Evolutionary conservation across 2,797 vertebrate genomes (phyloP), one percentile per base, ranked within the genome.

Genomic region (Poecilia wingei): DNA sequence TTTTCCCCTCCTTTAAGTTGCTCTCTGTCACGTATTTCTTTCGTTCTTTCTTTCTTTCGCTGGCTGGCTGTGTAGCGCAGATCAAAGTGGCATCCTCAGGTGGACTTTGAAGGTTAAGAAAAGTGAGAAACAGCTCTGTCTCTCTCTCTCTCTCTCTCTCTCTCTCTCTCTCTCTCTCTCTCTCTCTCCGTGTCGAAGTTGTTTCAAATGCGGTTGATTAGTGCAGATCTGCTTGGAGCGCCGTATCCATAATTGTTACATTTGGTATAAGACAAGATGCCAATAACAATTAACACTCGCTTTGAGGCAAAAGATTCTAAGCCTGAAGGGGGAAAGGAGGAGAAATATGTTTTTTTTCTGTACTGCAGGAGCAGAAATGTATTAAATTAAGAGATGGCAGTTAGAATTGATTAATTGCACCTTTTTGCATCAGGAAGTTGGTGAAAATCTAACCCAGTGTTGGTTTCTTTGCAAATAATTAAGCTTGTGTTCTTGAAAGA

Each of bases 31-130:
- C 72, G 45, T 88, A 76, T 92, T 90, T 94, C 87, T 91, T 89
- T 91, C 88, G 80, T 1, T 49, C 49, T 22, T 22, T 51, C 49
- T 51, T 22, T 51, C 49, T 22, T 6, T 94, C 85, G 89, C 89
- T 91, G 87, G 82, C 79, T 61, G 59, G 82, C 89, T 93, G 80
- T 84, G 88, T 74, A 92, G 91, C 87, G 90, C 83, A 74, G 93
- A 94, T 95, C 94, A 93, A 92, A 94, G 93, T 85, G 85, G 86
- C 91, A 91, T 91, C 86, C 85, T 94, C 93, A 88, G 92, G 85
- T 87, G 84, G 84, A 89, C 89, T 92, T 93, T 94, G 91, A 95
- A 95, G 93, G 93, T 93, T 94, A 92, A 82, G 83, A 87, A 85
- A 73, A 82, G 71, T 83, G 83, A 88, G 81, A 87, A 82, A 81